A percentile compares a stretch with the other conserved stretches of the same genome.
Conservation (phyloP, 1,140 invertebrate species). For the Condylostylus longicornis region DNA sequence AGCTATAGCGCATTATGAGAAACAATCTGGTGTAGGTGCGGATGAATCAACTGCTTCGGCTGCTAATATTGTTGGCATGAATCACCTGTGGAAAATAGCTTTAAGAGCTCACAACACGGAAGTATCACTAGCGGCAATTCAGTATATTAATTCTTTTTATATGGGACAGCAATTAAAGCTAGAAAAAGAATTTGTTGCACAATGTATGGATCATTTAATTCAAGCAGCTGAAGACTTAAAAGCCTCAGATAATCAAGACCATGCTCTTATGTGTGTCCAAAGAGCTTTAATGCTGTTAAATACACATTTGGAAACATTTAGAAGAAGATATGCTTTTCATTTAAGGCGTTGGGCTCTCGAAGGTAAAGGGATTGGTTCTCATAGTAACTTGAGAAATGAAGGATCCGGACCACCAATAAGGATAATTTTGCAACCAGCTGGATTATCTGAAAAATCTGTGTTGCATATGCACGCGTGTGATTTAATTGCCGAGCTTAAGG, state of each 20-base stretch:
- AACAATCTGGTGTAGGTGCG: too few relatives aligned
- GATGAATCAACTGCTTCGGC: conserved; percentile 32
- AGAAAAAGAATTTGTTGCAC: conserved; percentile 79
- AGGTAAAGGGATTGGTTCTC: conserved; percentile 55
- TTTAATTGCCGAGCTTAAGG: conserved; percentile 75
- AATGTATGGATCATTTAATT: conserved; percentile 79
- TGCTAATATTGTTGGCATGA: conserved; percentile 65
- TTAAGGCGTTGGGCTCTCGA: conserved; percentile 70
- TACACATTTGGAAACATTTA: conserved; percentile 84
- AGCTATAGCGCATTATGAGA: conserved; percentile 40
- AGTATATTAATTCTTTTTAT: conserved; percentile 84
- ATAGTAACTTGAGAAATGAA: conserved; percentile 44
- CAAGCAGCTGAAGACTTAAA: conserved; percentile 59
- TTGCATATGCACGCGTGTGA: conserved; percentile 65
- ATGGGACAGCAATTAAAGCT: conserved; percentile 78
- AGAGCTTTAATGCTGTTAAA: conserved; percentile 71
- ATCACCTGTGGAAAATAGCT: conserved; percentile 87
- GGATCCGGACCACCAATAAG: conserved; percentile 41
- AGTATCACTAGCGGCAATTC: conserved; percentile 85
- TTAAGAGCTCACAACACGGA: conserved; percentile 77
- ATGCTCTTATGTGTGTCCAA: conserved; percentile 74
- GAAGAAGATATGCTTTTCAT: conserved; percentile 73
- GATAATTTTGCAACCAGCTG: conserved; percentile 71
- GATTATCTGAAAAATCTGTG: conserved; percentile 59
- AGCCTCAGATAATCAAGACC: conserved; percentile 38